A percentile compares a stretch with the other conserved stretches of the same genome.
Evolutionary conservation across 1,140 invertebrate genomes (phyloP).

Genomic region (Ooceraea biroi): DNA sequence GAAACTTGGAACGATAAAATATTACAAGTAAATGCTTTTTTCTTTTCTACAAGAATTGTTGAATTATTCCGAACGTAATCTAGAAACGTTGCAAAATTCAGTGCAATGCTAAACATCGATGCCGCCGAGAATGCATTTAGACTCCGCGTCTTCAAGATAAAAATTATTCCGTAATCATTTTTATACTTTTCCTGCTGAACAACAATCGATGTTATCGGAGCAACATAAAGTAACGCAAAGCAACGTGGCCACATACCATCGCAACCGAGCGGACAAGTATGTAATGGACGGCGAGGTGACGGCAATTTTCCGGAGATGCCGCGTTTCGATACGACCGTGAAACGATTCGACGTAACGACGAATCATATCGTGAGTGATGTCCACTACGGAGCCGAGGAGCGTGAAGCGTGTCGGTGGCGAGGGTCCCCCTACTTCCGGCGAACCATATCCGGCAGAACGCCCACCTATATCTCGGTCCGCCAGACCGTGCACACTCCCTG

Average conservation of each 20-base stretch:
- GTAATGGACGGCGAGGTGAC: not conserved
- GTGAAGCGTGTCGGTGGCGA: conserved; percentile 84
- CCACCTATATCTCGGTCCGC: conserved; percentile 83
- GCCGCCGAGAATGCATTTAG: no score
- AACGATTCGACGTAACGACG: conserved; percentile 69
- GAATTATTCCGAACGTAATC: no score
- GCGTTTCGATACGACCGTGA: conserved; percentile 31
- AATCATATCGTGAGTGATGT: conserved; percentile 73
- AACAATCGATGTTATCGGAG: not conserved
- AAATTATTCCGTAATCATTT: no score
- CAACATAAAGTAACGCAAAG: not conserved
- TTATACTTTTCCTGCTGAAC: no score
- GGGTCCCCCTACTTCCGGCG: conserved; percentile 85
- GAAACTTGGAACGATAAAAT: not conserved
- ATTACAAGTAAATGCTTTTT: not conserved
- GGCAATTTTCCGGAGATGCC: conserved; percentile 48
- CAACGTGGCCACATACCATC: not conserved
- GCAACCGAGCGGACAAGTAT: not conserved
- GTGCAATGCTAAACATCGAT: no score
- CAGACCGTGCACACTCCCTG: conserved; percentile 80
- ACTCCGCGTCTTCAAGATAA: no score
- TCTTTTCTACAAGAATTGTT: not conserved
- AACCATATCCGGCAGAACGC: conserved; percentile 85
- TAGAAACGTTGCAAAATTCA: no score
- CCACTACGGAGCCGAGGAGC: conserved; percentile 78